phyloP scores from a whole-genome alignment of 1,140 invertebrate genomes.

The Eumeta japonica region DNA sequence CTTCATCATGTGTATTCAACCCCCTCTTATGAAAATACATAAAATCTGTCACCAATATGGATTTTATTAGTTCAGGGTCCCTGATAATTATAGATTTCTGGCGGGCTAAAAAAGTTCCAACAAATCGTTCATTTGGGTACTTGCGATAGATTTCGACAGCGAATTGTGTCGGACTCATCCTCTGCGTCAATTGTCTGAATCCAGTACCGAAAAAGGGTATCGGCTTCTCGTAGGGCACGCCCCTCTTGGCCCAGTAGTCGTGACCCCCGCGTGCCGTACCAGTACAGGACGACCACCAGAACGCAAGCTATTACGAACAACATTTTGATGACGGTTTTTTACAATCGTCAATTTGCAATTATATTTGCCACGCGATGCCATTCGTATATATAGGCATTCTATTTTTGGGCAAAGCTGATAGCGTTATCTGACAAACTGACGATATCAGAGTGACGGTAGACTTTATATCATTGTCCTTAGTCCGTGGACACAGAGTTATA shows the following conservation, averaged over 20 bases:
- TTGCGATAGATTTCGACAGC: conserved; percentile 22
- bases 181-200: conserved; percentile 13
- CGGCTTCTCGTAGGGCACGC: conserved; percentile 39
- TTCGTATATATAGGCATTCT: too few relatives aligned
- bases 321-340: too few relatives aligned
- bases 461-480: too few relatives aligned
- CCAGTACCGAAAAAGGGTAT: conserved; percentile 37
- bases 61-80: conserved; percentile 58
- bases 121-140: conserved; percentile 20
- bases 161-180: conserved; percentile 18
- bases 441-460: too few relatives aligned
- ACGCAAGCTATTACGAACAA: background rate
- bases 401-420: too few relatives aligned
- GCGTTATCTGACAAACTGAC: too few relatives aligned
- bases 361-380: too few relatives aligned
- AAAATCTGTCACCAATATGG: conserved; percentile 60
- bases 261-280: conserved; percentile 24
- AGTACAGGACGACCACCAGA: conserved; percentile 9
- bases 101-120: conserved; percentile 20
- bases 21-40: conserved; percentile 44
- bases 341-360: too few relatives aligned
- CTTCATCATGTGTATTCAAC: conserved; percentile 15
- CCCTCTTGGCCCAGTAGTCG: conserved; percentile 45
- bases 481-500: too few relatives aligned
- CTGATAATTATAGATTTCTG: conserved; percentile 53